Base-by-base conservation (phyloP, 2,797 vertebrate genomes). In the Phataginus tricuspis region DNA sequence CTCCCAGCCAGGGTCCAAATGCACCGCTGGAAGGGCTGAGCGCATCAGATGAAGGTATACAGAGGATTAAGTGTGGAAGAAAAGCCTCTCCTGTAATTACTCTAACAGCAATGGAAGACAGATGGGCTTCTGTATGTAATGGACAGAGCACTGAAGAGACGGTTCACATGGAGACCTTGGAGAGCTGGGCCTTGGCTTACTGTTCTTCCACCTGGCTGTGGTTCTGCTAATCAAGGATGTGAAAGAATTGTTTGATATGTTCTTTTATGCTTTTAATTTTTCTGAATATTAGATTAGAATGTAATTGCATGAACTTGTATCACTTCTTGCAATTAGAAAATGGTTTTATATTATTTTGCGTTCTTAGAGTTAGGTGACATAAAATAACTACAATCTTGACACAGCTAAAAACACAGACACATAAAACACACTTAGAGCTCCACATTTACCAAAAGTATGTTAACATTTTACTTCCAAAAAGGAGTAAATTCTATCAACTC, bases 401-500 rank as follows among this genome's bases (percentile, higher is more conserved):
- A 75, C 29, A 91, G n/a, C 39, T 95, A 31, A 89, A 96, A 95
- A 75, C 64, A 93, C 34, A 93, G 4, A 91, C 18, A 51, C 14
- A 90, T 21, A 96, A 92, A 95, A 72, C 12, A 90, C 21, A 97
- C 61, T 19, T 84, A 21, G 49, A 86, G 68, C 2, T 94, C 37
- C 63, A 94, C 23, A 92, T 86, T 93, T 95, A 86, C 19, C 64
- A 90, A 95, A 96, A 90, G 37, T 69, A 75, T 87, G 64, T 63
- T 74, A 92, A 31, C 49, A 71, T 89, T 85, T 95, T 92, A 92
- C 68, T 97, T 88, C 57, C 85, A 92, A 77, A 95, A 95, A 90
- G 25, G 45, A 83, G 82, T 79, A 21, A 31, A 89, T 90, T 85
- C 79, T 91, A 82, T 91, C n/a, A 93, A 57, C 37, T 94, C 74